Evolutionary conservation across 2,888 invertebrate species (phyloP), one percentile per base, ranked within the genome.

Genomic region (Ligdia adustata): DNA sequence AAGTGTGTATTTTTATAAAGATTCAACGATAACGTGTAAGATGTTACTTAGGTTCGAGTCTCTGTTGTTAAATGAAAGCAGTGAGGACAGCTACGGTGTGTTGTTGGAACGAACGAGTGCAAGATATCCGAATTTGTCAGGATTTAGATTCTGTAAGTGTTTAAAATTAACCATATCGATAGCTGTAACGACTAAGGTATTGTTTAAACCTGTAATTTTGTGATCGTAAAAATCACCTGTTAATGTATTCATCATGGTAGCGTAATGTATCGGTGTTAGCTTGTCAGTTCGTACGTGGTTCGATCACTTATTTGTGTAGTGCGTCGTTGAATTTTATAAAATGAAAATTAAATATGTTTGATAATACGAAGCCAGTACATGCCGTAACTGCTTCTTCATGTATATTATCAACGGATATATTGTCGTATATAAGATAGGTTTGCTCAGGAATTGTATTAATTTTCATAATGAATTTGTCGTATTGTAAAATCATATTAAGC

Each of bases 361-460:
- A 69, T 68, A 68, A 67, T 68, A 67, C 68, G 15, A 26, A 24
- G 65, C 68, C 71, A 78, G 80, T 81, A 81, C 68, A 82, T 82
- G 79, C 66, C 60, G 74, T 72, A 73, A 69, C 68, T 69, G 79
- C 81, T 80, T 78, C 67, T 64, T 62, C 68, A 63, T 72, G 72
- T 61, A 69, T 73, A 72, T 62, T 64, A 65, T 62, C 62, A 52
- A 60, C 66, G 59, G 59, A 60, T 33, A 15, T 15, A 22, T 1
- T 65, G 64, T 69, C 69, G 68, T 59, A 55, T 64, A 65, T 62
- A 26, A 24, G 69, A 66, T 64, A n/a, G n/a, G 65, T 69, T 85
- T 88, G 88, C 89, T 89, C 89, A 88, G 88, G 86, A 87, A 88
- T 90, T 87, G 87, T 86, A 85, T 83, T 83, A 60, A 72, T 84